These are phyloP conservation scores for Drosophila kanapiae DNA, from an alignment of 1,140 invertebrate genomes.

Conservation along the genomic window DNA sequence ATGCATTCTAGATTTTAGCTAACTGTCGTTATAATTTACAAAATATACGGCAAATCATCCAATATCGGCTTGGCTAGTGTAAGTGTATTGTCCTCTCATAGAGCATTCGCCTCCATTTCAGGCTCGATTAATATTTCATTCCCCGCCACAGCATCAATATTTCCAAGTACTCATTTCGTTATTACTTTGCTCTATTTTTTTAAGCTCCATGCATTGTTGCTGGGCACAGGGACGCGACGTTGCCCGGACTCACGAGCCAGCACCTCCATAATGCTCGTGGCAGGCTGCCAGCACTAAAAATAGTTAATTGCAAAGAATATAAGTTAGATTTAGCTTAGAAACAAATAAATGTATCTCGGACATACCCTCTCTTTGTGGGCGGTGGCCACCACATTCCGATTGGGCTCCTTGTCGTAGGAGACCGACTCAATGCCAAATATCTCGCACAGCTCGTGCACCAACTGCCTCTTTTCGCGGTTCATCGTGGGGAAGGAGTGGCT, in stretches of 20 bases:
- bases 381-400: conserved; percentile 97
- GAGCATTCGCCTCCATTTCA: conserved; percentile 6
- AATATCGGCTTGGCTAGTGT: conserved; percentile 19
- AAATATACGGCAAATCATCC: conserved; percentile 30
- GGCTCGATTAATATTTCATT: conserved; percentile 13
- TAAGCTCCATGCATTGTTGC: conserved; percentile 85
- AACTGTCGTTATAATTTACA: conserved; percentile 44
- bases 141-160: too few relatives aligned
- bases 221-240: conserved; percentile 91
- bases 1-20: conserved; percentile 42
- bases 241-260: conserved; percentile 92
- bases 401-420: conserved; percentile 97
- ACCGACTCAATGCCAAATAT: conserved; percentile 97
- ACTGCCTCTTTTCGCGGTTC: conserved; percentile 95
- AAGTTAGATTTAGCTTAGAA: background rate
- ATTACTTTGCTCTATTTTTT: conserved; percentile 64
- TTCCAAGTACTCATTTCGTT: conserved; percentile 2
- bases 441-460: conserved; percentile 97
- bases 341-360: background rate
- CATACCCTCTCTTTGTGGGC: conserved; percentile 92
- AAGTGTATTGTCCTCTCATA: conserved; percentile 54
- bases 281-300: conserved; percentile 93
- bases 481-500: conserved; percentile 96
- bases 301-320: too few relatives aligned
- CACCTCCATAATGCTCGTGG: conserved; percentile 92